Evolutionary conservation across 2,797 vertebrate genomes (phyloP).

Genomic region (Anas capensis): DNA sequence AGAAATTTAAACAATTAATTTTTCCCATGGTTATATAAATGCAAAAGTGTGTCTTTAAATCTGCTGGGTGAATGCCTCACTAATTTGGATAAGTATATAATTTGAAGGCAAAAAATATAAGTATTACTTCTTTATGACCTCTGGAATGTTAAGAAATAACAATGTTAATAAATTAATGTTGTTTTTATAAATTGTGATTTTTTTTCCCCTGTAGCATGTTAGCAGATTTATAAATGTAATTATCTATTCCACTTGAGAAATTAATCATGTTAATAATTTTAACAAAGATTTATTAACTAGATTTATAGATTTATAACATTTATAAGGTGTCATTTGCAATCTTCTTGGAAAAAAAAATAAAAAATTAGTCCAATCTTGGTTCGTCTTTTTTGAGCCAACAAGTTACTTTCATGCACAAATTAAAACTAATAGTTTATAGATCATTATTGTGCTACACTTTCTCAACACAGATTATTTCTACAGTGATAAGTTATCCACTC

Average conservation of each 20-base stretch:
- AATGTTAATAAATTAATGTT: not conserved
- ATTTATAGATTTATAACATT: not conserved
- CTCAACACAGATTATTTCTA: not conserved
- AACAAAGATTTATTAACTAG: constrained; percentile 31
- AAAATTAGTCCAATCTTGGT: constrained; percentile 16
- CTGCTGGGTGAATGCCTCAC: not conserved
- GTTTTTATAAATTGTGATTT: not conserved
- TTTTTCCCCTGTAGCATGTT: not conserved
- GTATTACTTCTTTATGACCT: not conserved
- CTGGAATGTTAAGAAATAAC: not conserved
- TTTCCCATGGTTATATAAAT: not conserved
- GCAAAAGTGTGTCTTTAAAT: not conserved
- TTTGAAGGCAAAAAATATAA: not conserved
- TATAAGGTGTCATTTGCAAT: constrained; percentile 20
- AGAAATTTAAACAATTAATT: not conserved
- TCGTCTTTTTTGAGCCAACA: constrained; percentile 4
- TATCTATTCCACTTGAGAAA: not conserved
- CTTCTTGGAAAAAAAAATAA: not conserved
- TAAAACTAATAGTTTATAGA: constrained; percentile 1
- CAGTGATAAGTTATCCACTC: not conserved
- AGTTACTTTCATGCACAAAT: constrained; percentile 34
- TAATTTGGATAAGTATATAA: not conserved
- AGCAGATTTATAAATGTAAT: not conserved
- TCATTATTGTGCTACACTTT: not conserved
- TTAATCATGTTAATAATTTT: constrained; percentile 55